Evolutionary conservation across 2,113 vertebrate genomes (phyloP), one percentile per base, ranked within the genome.

Genomic region (Cichladusa arquata): DNA sequence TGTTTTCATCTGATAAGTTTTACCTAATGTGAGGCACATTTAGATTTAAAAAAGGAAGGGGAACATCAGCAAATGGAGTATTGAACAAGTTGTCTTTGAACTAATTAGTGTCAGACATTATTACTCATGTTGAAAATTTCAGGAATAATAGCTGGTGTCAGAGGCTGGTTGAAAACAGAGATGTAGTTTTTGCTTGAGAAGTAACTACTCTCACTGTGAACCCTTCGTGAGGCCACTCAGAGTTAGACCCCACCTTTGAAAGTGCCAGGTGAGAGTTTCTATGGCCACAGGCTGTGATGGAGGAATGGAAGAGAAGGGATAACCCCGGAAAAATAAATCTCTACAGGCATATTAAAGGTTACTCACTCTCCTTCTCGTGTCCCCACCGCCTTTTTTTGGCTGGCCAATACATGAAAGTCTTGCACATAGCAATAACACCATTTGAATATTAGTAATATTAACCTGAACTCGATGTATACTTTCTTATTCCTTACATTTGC

Each of bases 201-300:
- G 33, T 73, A 82, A 33, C 73, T 78, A 18, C 18, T 86, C 62
- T 90, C 9, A 4, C 53, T 70, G 5, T 64, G 84, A 67, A 76
- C 9, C 23, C 92, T 90, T 88, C 81, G 42, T 87, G n/a, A 92
- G 51, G 51, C 82, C 61, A 45, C 77, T 95, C 65, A 70, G 54
- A 92, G 56, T 88, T 86, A 83, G 44, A 36, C 44, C 31, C 73
- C 88, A 80, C 50, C 64, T 96, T 85, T 89, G 42, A 88, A 91
- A 13, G 33, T 86, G 22, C 74, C 64, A 70, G 38, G 81, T 96
- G n/a, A 14, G 88, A 93, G 65, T 88, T 84, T 70, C 58, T 92
- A 12, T 73, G 58, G 51, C 38, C 64, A 86, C 72, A 95, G 48
- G 53, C 64, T 69, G 14, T 80, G 31, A n/a, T 83, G 57, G 61